Evolutionary conservation across 2,888 invertebrate species (phyloP), one percentile per base, ranked within the genome.

Genomic region (Ichneumon xanthorius): DNA sequence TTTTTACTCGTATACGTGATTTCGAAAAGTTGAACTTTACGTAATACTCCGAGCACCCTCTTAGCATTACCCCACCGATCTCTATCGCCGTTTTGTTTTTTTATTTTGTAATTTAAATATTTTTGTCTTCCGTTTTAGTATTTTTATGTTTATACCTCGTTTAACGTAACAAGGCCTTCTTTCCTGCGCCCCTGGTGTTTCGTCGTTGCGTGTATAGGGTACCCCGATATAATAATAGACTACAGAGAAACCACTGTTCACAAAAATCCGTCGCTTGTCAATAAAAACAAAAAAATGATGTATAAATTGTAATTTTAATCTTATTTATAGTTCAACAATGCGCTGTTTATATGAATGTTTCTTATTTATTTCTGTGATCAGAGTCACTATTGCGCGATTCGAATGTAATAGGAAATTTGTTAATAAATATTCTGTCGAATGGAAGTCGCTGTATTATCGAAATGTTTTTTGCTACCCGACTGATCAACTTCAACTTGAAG

Each of bases 301-400:
- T 84, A 78, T 83, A 84, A 86, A 85, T 85, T 83, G 86, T 84
- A 83, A 86, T 83, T 87, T 84, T 72, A 81, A 71, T 85, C 71
- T 86, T 81, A 81, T 82, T 83, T 76, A 80, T 82, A 82, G 83
- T 76, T 71, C 30, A 72, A 76, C 70, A 61, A 78, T 86, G 79
- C 82, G 82, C 83, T 86, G 78, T 88, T 86, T 85, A 84, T 85
- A 82, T 86, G 78, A 82, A 86, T 84, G 84, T 82, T 87, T 86
- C 71, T 87, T 82, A 88, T 87, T 88, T 88, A 86, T 87, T 87
- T 88, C 86, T 88, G 86, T 87, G 88, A 87, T 87, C 77, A 72
- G 76, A 80, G 77, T 85, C 79, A 84, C 19, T 80, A 84, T 68
- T 67, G 71, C 75, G 58, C 79, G 79, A 72, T 81, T 81, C 79